Evolutionary conservation across 2,113 vertebrate genomes (phyloP).

Genomic region (Rallus limicola): DNA sequence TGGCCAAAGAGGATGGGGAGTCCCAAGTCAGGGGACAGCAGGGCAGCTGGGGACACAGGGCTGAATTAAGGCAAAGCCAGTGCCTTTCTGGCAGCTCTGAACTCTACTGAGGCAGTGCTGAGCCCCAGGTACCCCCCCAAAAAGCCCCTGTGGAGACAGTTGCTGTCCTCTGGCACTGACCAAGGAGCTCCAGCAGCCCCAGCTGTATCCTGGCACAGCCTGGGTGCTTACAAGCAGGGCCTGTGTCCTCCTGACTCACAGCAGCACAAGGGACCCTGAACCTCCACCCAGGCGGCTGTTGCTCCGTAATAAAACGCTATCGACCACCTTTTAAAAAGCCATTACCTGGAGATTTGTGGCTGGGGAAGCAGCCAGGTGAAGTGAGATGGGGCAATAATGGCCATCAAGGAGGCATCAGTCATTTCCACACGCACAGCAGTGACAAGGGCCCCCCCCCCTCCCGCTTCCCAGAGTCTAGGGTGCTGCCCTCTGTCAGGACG

Average conservation of each 20-base stretch:
- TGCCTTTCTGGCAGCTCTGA: background rate
- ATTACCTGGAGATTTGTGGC: background rate
- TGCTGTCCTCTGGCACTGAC: background rate
- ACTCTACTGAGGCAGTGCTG: background rate
- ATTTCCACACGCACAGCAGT: background rate
- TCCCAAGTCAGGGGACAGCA: background rate
- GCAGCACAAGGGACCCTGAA: fast-evolving
- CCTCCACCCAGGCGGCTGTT: fast-evolving
- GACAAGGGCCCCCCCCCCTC: background rate
- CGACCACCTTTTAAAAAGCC: background rate
- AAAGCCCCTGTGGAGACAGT: fast-evolving
- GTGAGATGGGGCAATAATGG: background rate
- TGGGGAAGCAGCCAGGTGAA: background rate
- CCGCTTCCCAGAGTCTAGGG: background rate
- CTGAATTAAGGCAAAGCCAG: background rate
- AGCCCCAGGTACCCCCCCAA: fast-evolving
- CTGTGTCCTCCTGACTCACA: fast-evolving
- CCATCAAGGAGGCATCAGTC: conserved; percentile 13
- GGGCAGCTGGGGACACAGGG: background rate
- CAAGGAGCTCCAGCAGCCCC: background rate
- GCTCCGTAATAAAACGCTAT: background rate
- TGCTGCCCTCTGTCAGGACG: background rate
- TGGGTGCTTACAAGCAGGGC: background rate
- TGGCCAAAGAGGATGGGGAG: background rate
- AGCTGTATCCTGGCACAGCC: background rate